Evolutionary conservation across 92 coral and sea anemone species (phyloP), one percentile per base, ranked within the genome.

Genomic region (Diadumene lineata): DNA sequence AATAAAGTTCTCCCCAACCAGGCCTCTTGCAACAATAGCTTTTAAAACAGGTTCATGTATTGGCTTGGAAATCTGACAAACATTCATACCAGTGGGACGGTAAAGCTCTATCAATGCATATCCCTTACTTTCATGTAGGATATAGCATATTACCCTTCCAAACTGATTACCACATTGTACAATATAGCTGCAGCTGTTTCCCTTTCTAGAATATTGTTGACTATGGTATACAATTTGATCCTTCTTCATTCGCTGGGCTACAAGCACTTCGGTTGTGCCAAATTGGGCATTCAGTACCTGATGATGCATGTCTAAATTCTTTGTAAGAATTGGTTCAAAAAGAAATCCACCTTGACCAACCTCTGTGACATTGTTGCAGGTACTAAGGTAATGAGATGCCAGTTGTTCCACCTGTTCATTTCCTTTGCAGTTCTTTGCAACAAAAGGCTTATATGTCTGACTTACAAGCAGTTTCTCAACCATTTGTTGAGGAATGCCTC

Each of bases 401-500:
- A 82, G 43, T 3, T 27, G 21, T 53, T 67, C 70, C n/a, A 50
- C 76, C n/a, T 17, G 13, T 4, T 44, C 27, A 68, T 69, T 66
- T 23, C 53, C 62, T 29, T 67, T 9, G 58, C 69, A 27, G 3
- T 69, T 78, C 16, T 69, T 46, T 30, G 57, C 11, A 9, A 78
- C 83, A 78, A 31, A 56, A 21, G 24, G 29, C 34, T n/a, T 76
- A 50, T 38, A 1, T 9, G n/a, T n/a, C n/a, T n/a, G n/a, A n/a
- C n/a, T n/a, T n/a, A n/a, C n/a, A n/a, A n/a, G n/a, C n/a, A n/a
- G n/a, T n/a, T n/a, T n/a, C n/a, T n/a, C n/a, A n/a, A n/a, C n/a
- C n/a, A n/a, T n/a, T n/a, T n/a, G n/a, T n/a, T n/a, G 19, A 28
- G 68, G 55, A 44, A 77, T 77, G 0, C 80, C 85, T 34, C 85